Base-by-base conservation (phyloP, 2,113 vertebrate species). In the Trichomycterus rosablanca region DNA sequence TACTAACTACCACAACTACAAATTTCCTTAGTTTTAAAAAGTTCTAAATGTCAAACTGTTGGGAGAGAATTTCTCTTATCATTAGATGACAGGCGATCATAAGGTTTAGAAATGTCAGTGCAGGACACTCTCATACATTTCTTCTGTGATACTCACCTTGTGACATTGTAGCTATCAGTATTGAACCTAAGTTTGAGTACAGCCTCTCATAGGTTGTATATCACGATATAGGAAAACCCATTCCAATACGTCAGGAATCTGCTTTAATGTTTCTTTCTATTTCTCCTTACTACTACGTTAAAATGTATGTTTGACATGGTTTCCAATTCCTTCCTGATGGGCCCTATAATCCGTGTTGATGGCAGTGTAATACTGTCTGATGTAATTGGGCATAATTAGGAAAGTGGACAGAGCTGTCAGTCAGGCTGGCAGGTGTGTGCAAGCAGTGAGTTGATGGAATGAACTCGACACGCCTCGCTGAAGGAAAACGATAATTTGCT, bases 291-390 rank as follows among this genome's bases (percentile, higher is more conserved):
- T 14, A 43, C 7, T 39, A 14, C 9, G 10, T 1, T 22, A 28
- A 42, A 35, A 34, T 59, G 62, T 57, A 18, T 52, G 34, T 45
- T 44, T 44, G 58, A 49, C 44, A 68, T 49, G 68, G 39, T 51
- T 4, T 71, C 63, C 79, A 78, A 74, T 81, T 80, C 73, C 72
- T 34, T 63, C 62, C 57, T 63, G 72, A 78, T 72, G 43, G 32
- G 49, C 59, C 34, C 61, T 43, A 64, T 78, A 66, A 82, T 78
- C 35, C 60, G 28, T 32, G 61, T 80, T 74, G 55, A 77, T 75
- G 52, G 40, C 52, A 50, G 12, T 30, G 67, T 74, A 75, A 70
- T 44, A 1, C 79, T 52, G 74, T 78, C 73, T 57, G 74, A 56
- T 7, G 34, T 65, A 43, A 66, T 66, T 10, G 28, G 46, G 35